phyloP scores from a whole-genome alignment of 2,113 vertebrate species.

The Ptilonorhynchus violaceus region DNA sequence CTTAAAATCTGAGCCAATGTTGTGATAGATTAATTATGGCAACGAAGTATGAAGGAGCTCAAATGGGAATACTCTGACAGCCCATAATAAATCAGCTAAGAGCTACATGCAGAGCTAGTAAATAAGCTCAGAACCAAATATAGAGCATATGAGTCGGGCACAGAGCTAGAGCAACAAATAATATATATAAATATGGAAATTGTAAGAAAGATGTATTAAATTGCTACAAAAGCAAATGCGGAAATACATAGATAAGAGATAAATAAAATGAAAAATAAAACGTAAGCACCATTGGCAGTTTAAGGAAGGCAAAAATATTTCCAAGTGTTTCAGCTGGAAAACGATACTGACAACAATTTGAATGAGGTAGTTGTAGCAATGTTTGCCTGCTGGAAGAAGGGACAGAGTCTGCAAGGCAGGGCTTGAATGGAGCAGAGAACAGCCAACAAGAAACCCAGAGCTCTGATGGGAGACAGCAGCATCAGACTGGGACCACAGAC shows the following conservation, averaged over 20 bases:
- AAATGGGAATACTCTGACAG: neutral
- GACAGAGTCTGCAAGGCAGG: neutral
- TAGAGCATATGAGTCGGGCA: neutral
- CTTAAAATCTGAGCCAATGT: neutral
- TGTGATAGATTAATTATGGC: neutral
- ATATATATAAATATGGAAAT: neutral
- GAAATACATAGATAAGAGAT: neutral
- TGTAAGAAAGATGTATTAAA: neutral
- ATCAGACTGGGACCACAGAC: neutral
- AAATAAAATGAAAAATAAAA: neutral
- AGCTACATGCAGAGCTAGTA: neutral
- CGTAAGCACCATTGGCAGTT: neutral
- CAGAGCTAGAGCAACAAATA: neutral
- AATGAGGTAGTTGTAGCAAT: neutral
- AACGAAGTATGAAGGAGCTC: neutral
- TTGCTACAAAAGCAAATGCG: neutral
- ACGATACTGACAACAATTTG: neutral
- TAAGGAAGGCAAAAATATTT: neutral
- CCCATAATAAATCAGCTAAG: neutral
- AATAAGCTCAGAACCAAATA: neutral
- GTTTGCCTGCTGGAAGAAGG: neutral
- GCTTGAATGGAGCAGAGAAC: neutral
- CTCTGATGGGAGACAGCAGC: neutral
- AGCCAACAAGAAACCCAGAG: neutral
- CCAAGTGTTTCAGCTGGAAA: neutral